A percentile compares a stretch with the other conserved stretches of the same genome.
Conservation (phyloP, 2,797 vertebrate species). For the Vultur gryphus region DNA sequence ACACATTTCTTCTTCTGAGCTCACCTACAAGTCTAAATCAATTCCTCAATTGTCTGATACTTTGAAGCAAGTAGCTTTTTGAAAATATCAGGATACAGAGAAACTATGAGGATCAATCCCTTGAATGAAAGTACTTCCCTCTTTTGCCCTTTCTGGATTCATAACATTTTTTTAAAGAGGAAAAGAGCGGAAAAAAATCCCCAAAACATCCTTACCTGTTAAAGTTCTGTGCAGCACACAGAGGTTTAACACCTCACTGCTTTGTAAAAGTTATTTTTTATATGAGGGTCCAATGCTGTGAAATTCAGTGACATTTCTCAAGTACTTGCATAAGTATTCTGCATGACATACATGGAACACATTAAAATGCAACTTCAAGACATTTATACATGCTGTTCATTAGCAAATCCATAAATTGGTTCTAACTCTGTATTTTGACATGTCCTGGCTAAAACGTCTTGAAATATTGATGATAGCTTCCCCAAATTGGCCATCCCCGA, state of each 20-base stretch:
- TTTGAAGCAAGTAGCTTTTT: slow-evolving; percentile 14
- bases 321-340: neutral
- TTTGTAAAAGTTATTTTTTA: neutral
- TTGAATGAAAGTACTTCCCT: neutral
- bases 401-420: neutral
- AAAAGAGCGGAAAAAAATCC: neutral
- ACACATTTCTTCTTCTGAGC: slow-evolving; percentile 13
- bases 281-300: neutral
- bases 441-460: neutral
- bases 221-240: neutral
- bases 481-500: neutral
- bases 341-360: neutral
- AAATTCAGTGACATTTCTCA: neutral
- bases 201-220: neutral
- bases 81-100: slow-evolving; percentile 21
- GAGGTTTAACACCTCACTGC: neutral
- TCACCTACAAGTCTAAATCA: slow-evolving; percentile 39
- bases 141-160: neutral
- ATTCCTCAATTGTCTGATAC: slow-evolving; percentile 31
- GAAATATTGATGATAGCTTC: neutral
- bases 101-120: neutral
- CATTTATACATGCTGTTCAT: neutral
- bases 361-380: neutral
- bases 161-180: neutral
- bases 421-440: neutral